Evolutionary conservation across 2,113 vertebrate genomes (phyloP), one percentile per base, ranked within the genome.

Genomic region (Melanerpes aurifrons): DNA sequence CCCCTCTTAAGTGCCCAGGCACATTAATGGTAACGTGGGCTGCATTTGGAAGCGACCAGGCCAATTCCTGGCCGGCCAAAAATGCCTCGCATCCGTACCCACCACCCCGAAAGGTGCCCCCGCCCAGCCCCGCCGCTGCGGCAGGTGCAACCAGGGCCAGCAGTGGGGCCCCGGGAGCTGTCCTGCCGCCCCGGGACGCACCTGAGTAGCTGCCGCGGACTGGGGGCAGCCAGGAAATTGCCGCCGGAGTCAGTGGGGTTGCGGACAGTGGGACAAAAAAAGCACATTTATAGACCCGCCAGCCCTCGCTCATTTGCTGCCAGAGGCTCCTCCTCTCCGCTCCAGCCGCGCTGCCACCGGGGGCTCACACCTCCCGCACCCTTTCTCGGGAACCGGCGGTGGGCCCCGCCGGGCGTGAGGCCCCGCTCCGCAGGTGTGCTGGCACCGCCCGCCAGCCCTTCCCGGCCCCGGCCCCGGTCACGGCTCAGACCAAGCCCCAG

Each of bases 171-270:
- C 68, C 16, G 12, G 40, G 8, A 43, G 15, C 54, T 6, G 18
- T 3, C 29, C 50, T 28, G 16, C 40, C 21, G 10, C 29, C 40
- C 22, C 24, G 15, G 61, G 15, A 82, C 81, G 21, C 86, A 82
- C 89, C 89, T 63, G 70, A 16, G 4, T 1, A 29, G 47, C 50
- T 15, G 7, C 69, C 6, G 13, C 21, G 45, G 10, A 19, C 58
- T 53, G 10, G 50, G 15, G 5, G 26, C 20, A 22, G 25, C 2
- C 22, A 4, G 0, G 0, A 6, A 14, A 6, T 37, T 1, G 15
- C 58, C 18, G 14, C 59, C 6, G 5, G 15, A 35, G 3, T 13
- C 67, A 14, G 40, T 7, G 15, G 28, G 24, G 22, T 56, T 26
- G 1, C 15, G 7, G 11, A 5, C 1, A 3, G 16, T 1, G 12